Conservation (phyloP, 2,797 vertebrate genomes). For the Channa striata region DNA sequence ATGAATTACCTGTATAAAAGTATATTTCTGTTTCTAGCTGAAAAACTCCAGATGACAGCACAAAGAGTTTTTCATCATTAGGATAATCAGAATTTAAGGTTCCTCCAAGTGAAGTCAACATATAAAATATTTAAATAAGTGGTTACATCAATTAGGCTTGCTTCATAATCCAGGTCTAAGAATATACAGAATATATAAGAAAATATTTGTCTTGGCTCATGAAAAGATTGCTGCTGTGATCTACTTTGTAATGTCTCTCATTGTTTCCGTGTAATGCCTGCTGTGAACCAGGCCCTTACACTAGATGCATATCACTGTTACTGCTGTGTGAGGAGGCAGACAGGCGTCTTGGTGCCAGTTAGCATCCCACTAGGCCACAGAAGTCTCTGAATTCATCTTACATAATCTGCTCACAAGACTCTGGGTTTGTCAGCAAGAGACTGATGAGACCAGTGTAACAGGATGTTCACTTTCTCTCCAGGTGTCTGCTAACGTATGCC, state of each 20-base stretch:
- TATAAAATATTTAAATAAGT: too few relatives aligned
- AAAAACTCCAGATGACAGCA: too few relatives aligned
- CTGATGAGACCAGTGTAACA: constrained; percentile 15
- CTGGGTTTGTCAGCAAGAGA: constrained; percentile 24
- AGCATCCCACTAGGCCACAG: constrained; percentile 37
- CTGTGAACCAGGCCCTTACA: constrained; percentile 44
- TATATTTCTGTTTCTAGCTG: neutral
- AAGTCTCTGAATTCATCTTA: constrained; percentile 41
- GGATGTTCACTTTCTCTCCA: constrained; percentile 19
- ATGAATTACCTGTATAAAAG: too few relatives aligned
- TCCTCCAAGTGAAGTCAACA: too few relatives aligned
- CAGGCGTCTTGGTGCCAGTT: constrained; percentile 49
- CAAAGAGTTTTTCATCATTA: too few relatives aligned
- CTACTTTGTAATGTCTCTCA: constrained; percentile 44
- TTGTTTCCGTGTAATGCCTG: constrained; percentile 33
- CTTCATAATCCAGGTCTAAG: neutral
- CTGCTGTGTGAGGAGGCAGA: constrained; percentile 45
- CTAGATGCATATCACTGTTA: constrained; percentile 26
- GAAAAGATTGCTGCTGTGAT: neutral
- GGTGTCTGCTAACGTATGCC: constrained; percentile 2
- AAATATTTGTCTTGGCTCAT: neutral
- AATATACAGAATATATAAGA: too few relatives aligned
- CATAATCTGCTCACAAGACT: constrained; percentile 37
- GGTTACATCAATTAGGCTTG: neutral
- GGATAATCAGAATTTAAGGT: too few relatives aligned